Evolutionary conservation across 2,888 invertebrate genomes (phyloP).

Genomic region (Rhodophaea formosa): DNA sequence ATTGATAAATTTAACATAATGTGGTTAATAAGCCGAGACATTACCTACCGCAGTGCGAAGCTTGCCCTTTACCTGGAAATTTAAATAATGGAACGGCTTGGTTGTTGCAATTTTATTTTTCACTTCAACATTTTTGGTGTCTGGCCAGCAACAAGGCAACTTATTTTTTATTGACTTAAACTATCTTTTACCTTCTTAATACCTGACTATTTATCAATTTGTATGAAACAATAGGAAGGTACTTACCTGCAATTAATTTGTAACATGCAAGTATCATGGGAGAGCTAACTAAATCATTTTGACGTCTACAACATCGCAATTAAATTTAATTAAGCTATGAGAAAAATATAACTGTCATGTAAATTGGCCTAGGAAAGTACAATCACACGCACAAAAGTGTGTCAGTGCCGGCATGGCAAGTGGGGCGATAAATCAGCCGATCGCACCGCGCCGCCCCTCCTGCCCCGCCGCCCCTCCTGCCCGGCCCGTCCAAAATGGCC

Average conservation of each 20-base stretch:
- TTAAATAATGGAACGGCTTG: constrained; percentile 15
- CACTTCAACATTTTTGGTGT: neutral
- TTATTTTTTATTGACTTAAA: no score
- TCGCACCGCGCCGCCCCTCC: constrained; percentile 60
- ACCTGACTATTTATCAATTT: no score
- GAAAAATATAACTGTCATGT: constrained; percentile 1
- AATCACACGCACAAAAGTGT: constrained; percentile 49
- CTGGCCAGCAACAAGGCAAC: neutral
- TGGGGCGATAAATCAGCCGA: constrained; percentile 64
- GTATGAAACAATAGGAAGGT: no score
- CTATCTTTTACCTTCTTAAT: no score
- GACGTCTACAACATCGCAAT: neutral
- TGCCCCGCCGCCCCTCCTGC: constrained; percentile 64
- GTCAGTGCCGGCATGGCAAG: constrained; percentile 46
- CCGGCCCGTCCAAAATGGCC: constrained; percentile 23
- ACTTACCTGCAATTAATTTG: no score
- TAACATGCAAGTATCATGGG: neutral
- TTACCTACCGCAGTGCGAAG: constrained; percentile 51
- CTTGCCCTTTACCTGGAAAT: constrained; percentile 5
- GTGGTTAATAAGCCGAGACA: constrained; percentile 27
- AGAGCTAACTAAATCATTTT: neutral
- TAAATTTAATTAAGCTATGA: constrained; percentile 3
- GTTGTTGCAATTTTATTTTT: constrained; percentile 10
- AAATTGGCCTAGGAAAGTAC: constrained; percentile 32
- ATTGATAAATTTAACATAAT: constrained; percentile 43